Conservation (phyloP, 2,797 vertebrate species). For the Malacoraja senta region DNA sequence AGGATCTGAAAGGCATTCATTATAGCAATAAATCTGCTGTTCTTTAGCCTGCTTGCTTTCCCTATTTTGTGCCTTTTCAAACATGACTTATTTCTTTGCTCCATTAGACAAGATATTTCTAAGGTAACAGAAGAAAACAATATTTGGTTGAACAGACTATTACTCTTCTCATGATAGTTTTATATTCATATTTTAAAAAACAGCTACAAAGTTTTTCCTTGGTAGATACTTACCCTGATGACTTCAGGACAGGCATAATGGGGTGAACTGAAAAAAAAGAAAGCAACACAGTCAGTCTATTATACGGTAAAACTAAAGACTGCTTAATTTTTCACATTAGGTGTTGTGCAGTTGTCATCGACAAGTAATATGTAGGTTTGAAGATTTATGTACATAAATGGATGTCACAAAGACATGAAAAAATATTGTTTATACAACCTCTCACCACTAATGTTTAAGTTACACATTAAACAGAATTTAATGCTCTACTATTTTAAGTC, state of each 20-base stretch:
- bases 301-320: background rate
- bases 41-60: background rate
- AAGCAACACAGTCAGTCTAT: conserved; percentile 17
- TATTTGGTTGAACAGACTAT: background rate
- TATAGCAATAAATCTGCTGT: background rate
- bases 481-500: background rate
- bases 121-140: conserved; percentile 6
- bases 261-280: conserved; percentile 71
- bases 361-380: background rate
- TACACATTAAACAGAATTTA: background rate
- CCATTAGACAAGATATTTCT: background rate
- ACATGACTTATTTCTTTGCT: conserved; percentile 11
- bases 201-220: conserved; percentile 9
- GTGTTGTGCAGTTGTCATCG: background rate
- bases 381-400: background rate
- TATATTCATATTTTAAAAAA: background rate
- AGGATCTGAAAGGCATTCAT: background rate
- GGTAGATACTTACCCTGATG: conserved; percentile 75
- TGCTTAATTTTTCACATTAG: background rate
- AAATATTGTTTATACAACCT: background rate
- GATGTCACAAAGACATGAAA: background rate
- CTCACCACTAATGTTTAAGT: background rate
- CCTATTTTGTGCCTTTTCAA: background rate
- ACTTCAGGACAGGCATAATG: conserved; percentile 98
- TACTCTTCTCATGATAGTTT: background rate